Conservation (phyloP, 2,113 vertebrate genomes). For the Hemiprocne comata region DNA sequence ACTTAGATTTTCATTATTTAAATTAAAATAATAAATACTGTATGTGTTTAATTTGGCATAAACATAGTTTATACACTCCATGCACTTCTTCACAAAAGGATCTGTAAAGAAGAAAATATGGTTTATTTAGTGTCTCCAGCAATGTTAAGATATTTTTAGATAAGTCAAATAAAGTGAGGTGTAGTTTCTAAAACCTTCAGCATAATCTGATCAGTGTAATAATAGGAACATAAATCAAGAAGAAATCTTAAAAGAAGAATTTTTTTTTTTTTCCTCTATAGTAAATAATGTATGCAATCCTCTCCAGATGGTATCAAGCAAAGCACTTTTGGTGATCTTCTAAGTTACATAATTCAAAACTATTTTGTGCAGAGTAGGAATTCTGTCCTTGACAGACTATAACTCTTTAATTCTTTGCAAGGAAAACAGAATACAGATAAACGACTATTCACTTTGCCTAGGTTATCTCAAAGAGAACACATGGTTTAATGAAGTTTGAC, state of each 20-base stretch:
- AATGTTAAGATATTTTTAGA: background rate
- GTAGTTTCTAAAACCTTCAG: background rate
- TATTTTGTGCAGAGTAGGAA: background rate
- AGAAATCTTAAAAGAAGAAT: background rate
- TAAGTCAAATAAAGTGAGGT: background rate
- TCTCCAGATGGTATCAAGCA: background rate
- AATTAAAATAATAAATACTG: background rate
- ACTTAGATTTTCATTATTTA: background rate
- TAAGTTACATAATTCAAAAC: background rate
- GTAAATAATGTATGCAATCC: background rate
- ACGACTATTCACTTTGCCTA: background rate
- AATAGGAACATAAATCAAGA: constrained; percentile 3
- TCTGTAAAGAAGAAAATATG: background rate
- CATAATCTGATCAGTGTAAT: background rate
- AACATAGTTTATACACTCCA: background rate
- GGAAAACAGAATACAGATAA: background rate
- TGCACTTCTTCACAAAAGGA: background rate
- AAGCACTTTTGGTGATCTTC: background rate
- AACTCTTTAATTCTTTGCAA: background rate
- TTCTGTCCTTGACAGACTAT: background rate
- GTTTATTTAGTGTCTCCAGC: background rate
- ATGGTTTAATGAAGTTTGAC: background rate
- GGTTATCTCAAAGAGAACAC: background rate
- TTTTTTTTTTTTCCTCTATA: background rate
- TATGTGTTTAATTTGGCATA: background rate